These are phyloP conservation scores for Drosophila pallidifrons DNA, from an alignment of 1,140 invertebrate genomes.

Conservation along the genomic window DNA sequence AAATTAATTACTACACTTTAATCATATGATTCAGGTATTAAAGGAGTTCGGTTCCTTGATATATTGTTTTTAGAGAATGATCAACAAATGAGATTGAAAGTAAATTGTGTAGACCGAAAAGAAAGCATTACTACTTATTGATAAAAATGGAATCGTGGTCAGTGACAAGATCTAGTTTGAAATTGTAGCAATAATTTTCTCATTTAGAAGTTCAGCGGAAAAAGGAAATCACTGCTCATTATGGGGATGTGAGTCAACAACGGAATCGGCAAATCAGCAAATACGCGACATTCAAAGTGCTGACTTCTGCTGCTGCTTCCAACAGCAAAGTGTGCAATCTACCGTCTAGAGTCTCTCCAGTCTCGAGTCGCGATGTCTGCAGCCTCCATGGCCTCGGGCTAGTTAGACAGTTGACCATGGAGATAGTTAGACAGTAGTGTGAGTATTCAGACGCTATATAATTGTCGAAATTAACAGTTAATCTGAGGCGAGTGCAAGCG, in stretches of 20 bases:
- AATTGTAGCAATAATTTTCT: too few species aligned
- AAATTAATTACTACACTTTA: too few species aligned
- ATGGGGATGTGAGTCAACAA: not conserved
- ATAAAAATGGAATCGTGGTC: too few species aligned
- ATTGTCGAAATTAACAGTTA: slow-evolving; percentile 76
- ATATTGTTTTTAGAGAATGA: too few species aligned
- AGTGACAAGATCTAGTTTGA: too few species aligned
- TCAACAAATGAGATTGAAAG: too few species aligned
- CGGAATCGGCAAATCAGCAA: not conserved
- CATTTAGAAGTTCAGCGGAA: not conserved
- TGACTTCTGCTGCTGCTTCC: too few species aligned
- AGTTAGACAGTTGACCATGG: not conserved
- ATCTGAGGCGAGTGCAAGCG: slow-evolving; percentile 61
- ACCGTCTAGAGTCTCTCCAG: not conserved
- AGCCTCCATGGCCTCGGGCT: not conserved
- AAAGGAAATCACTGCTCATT: slow-evolving; percentile 14
- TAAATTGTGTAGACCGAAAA: too few species aligned
- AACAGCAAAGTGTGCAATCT: not conserved
- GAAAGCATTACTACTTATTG: too few species aligned
- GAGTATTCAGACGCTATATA: slow-evolving; percentile 36
- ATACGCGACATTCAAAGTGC: not conserved
- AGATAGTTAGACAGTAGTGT: not conserved
- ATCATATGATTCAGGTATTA: too few species aligned
- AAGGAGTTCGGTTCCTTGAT: too few species aligned
- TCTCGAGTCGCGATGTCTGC: not conserved